These are phyloP conservation scores for Drosophila meridiana DNA, from an alignment of 2,888 invertebrate species.

Conservation along the genomic window DNA sequence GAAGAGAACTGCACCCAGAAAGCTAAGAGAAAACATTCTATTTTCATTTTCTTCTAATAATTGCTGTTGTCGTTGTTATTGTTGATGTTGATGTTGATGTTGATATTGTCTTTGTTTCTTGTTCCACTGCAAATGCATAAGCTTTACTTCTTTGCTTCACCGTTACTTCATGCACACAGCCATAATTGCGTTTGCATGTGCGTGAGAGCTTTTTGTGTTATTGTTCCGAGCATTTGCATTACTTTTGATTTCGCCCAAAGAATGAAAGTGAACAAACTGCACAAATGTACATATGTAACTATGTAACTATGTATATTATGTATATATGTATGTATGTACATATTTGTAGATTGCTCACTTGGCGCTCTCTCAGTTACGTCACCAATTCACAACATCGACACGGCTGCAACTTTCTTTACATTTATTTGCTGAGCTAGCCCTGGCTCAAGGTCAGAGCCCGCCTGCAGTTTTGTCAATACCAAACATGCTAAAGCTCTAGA, in stretches of 20 bases:
- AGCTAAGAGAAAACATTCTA: neutral
- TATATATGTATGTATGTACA: neutral
- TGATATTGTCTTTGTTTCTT: conserved; percentile 35
- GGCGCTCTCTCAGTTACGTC: conserved; percentile 50
- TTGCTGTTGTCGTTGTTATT: conserved; percentile 33
- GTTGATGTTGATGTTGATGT: conserved; percentile 30
- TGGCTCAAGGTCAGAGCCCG: conserved; percentile 61
- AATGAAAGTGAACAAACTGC: conserved; percentile 26
- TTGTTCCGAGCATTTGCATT: conserved; percentile 50
- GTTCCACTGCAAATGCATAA: conserved; percentile 24
- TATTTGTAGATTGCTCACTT: conserved; percentile 37
- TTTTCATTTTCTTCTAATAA: conserved; percentile 16
- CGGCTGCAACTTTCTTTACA: conserved; percentile 47
- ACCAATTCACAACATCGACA: conserved; percentile 30
- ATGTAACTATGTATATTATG: neutral
- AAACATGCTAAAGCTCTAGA: conserved; percentile 39
- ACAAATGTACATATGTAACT: conserved; percentile 1
- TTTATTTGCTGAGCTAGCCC: conserved; percentile 48
- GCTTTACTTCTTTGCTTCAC: conserved; percentile 7
- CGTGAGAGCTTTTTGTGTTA: conserved; percentile 58
- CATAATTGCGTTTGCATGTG: conserved; percentile 67
- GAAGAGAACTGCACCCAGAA: conserved; percentile 21
- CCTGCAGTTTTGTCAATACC: conserved; percentile 72
- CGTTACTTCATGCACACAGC: conserved; percentile 34
- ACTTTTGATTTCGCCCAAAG: conserved; percentile 27